Evolutionary conservation across 92 coral and sea anemone genomes (phyloP).

Genomic region (Siderastrea siderea): DNA sequence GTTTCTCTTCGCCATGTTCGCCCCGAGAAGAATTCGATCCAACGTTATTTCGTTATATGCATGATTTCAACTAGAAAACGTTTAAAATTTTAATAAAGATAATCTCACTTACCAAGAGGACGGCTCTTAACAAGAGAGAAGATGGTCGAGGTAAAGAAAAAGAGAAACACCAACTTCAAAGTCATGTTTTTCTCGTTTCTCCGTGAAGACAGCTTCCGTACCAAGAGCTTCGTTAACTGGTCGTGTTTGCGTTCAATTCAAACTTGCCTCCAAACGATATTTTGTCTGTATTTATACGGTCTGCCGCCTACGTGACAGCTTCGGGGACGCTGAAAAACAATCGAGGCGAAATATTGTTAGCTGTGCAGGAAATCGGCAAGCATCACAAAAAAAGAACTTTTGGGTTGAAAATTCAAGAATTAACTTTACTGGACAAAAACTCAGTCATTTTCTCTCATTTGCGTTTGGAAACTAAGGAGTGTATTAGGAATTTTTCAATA

Average conservation of each 20-base stretch:
- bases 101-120: conserved; percentile 21
- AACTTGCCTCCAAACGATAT: conserved; percentile 1
- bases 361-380: no score
- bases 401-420: not conserved
- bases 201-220: no score
- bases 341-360: no score
- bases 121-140: not conserved
- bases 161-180: not conserved
- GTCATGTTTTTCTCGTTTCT: not conserved
- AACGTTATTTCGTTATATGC: not conserved
- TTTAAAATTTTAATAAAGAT: not conserved
- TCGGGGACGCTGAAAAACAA: no score
- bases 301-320: not conserved
- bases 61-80: not conserved
- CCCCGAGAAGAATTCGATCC: no score
- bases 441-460: not conserved
- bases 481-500: not conserved
- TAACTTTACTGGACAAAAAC: not conserved
- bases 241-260: conserved; percentile 5
- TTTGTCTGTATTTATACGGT: conserved; percentile 11
- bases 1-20: no score
- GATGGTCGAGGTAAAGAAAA: not conserved
- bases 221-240: conserved; percentile 4
- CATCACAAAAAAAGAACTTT: not conserved
- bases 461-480: not conserved